phyloP scores from a whole-genome alignment of 2,888 invertebrate species.

The Pterostichus madidus region DNA sequence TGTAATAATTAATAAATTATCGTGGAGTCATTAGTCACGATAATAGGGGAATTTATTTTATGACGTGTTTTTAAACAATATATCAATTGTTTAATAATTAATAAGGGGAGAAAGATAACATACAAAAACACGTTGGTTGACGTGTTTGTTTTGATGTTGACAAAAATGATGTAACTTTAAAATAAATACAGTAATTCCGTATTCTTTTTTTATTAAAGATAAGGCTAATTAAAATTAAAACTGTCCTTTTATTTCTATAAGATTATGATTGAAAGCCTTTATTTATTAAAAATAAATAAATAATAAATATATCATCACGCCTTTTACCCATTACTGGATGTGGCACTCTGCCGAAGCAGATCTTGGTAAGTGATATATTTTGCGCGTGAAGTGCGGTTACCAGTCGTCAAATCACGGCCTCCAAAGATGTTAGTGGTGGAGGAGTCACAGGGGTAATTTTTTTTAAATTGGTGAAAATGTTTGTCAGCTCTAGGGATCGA shows the following conservation, averaged over 20 bases:
- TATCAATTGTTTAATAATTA: background rate
- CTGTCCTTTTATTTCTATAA: background rate
- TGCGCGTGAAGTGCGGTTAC: too few relatives aligned
- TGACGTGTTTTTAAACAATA: background rate
- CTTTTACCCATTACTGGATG: too few relatives aligned
- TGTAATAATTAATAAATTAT: constrained; percentile 16
- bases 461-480: too few relatives aligned
- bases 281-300: background rate
- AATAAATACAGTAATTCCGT: constrained; percentile 7
- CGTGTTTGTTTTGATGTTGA: constrained; percentile 8
- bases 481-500: too few relatives aligned
- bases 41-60: background rate
- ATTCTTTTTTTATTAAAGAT: background rate
- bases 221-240: constrained; percentile 1
- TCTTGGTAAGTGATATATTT: too few relatives aligned
- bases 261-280: background rate
- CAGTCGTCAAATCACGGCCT: too few relatives aligned
- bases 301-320: too few relatives aligned
- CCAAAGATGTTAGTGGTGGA: too few relatives aligned
- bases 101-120: background rate
- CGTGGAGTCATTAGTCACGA: background rate
- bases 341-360: too few relatives aligned
- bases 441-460: too few relatives aligned
- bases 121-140: constrained; percentile 9
- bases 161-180: constrained; percentile 31